Percentiles rank a stretch among this genome's conserved stretches.
Evolutionary conservation across 2,113 vertebrate species (phyloP).

Genomic region (Paradoxurus hermaphroditus): DNA sequence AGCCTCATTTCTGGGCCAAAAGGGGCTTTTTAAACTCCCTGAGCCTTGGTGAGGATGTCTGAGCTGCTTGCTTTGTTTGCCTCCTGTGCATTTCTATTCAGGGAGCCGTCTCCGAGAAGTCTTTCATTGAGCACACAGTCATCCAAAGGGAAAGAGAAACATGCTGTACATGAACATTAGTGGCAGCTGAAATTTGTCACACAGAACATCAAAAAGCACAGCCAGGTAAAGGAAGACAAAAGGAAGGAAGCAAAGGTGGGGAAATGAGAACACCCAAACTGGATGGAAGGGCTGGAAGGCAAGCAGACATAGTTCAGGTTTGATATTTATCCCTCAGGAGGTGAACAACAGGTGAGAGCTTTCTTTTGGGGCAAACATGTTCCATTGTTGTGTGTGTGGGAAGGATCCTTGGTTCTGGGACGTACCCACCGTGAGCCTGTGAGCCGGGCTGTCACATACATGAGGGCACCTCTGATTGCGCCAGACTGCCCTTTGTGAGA

Average conservation of each 20-base stretch:
- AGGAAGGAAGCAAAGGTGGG: rapidly evolving
- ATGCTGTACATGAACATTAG: constrained; percentile 48
- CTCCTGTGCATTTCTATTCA: constrained; percentile 57
- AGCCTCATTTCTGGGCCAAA: constrained; percentile 39
- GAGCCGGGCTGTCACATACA: not conserved
- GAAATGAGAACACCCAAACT: rapidly evolving
- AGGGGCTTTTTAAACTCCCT: not conserved
- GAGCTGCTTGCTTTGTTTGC: constrained; percentile 35
- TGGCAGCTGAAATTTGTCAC: constrained; percentile 66
- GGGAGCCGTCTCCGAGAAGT: constrained; percentile 7
- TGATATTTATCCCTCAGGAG: not conserved
- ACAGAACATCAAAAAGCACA: not conserved
- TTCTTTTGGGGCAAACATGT: not conserved
- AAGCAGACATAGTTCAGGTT: not conserved
- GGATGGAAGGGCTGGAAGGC: not conserved
- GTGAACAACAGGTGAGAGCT: rapidly evolving
- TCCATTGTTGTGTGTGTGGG: not conserved
- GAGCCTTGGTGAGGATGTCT: constrained; percentile 19
- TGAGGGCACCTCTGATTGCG: not conserved
- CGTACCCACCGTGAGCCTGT: rapidly evolving
- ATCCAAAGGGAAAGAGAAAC: constrained; percentile 62
- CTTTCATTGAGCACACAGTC: not conserved
- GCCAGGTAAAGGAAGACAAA: not conserved
- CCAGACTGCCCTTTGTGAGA: not conserved
- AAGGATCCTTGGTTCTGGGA: not conserved